A percentile compares a stretch with the other conserved stretches of the same genome.
phyloP scores from a whole-genome alignment of 2,888 invertebrate genomes.

The Pegoplata infirma region DNA sequence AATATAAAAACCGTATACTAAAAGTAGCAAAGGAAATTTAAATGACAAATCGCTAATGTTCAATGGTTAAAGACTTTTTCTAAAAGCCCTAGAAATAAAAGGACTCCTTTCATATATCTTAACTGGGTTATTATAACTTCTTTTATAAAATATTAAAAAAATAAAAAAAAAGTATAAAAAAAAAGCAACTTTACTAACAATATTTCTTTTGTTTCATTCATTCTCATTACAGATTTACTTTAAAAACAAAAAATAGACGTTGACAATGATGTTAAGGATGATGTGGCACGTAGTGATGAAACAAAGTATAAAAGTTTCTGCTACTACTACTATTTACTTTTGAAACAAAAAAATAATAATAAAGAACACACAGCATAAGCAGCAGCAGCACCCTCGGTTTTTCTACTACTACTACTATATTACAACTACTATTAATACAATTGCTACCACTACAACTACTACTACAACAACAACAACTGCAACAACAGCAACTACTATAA shows the following conservation, averaged over 20 bases:
- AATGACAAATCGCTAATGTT: no score
- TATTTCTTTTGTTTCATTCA: neutral
- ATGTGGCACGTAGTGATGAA: slow-evolving; percentile 55
- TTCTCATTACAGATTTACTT: slow-evolving; percentile 43
- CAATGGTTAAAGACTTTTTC: no score
- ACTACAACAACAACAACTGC: neutral
- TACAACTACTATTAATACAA: neutral
- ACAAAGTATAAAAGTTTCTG: slow-evolving; percentile 49
- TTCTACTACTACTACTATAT: neutral
- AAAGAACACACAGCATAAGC: no score
- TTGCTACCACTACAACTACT: neutral
- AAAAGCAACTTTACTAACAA: neutral
- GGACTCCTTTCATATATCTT: no score
- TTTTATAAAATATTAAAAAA: no score
- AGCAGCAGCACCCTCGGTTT: slow-evolving; percentile 12
- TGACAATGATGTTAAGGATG: slow-evolving; percentile 40
- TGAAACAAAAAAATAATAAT: slow-evolving; percentile 33
- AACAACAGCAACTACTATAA: slow-evolving; percentile 9
- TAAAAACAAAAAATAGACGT: no score
- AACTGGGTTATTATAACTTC: no score
- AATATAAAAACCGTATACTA: no score
- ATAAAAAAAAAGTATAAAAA: neutral
- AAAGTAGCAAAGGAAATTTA: no score
- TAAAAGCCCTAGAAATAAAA: no score
- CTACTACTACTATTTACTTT: slow-evolving; percentile 44